Evolutionary conservation across 92 coral and sea anemone genomes (phyloP).

Genomic region (Bergia sp.): DNA sequence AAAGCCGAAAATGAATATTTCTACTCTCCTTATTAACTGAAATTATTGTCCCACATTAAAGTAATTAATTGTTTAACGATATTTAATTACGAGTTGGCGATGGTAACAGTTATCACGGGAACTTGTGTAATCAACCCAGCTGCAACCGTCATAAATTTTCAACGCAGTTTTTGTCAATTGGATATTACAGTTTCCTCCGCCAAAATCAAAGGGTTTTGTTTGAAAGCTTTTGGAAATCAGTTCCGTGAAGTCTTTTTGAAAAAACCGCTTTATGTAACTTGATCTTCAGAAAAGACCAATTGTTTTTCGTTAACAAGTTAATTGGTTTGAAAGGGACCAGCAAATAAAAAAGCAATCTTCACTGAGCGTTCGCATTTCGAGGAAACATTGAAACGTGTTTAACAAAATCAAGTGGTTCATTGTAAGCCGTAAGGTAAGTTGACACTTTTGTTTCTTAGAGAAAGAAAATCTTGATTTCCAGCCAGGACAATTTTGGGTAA

Average conservation of each 20-base stretch:
- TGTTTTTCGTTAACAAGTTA: conserved; percentile 1
- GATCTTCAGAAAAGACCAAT: conserved; percentile 10
- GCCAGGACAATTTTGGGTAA: not conserved
- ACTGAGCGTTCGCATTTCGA: not conserved
- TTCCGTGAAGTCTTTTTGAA: conserved; percentile 21
- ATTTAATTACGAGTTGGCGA: conserved; percentile 8
- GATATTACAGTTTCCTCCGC: conserved; percentile 4
- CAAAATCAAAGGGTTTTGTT: conserved; percentile 15
- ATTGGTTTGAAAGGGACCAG: conserved; percentile 16
- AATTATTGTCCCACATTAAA: not conserved
- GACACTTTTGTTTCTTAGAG: no score
- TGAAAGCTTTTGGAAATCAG: not conserved
- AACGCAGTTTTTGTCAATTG: conserved; percentile 6
- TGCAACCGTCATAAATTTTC: conserved; percentile 4
- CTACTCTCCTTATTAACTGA: not conserved
- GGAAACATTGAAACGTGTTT: not conserved
- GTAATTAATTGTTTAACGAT: conserved; percentile 18
- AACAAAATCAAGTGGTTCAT: not conserved
- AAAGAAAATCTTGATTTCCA: not conserved
- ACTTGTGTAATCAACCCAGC: conserved; percentile 4
- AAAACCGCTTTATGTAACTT: conserved; percentile 25
- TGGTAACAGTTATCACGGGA: conserved; percentile 13
- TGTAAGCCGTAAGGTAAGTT: not conserved
- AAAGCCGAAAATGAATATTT: not conserved
- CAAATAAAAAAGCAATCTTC: conserved; percentile 3